A percentile compares a stretch with the other conserved stretches of the same genome.
These are phyloP conservation scores for Apostichopus californicus DNA, from an alignment of 35 echinoderm and acorn worm species.

Conservation along the genomic window DNA sequence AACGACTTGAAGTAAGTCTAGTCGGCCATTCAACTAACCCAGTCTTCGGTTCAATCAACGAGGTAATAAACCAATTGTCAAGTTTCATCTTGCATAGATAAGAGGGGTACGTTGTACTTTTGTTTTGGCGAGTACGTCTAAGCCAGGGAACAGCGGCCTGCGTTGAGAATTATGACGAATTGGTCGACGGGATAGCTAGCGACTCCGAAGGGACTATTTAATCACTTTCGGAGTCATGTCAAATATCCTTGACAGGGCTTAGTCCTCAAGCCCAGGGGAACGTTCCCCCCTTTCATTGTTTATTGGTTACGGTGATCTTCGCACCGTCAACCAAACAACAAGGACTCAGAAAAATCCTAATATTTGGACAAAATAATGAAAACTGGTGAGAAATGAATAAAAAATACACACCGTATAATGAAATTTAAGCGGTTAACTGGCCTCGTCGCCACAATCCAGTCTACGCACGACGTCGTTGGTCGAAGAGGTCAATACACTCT, in stretches of 20 bases:
- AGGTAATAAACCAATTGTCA: neutral
- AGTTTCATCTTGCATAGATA: neutral
- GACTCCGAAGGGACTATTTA: constrained; percentile 30
- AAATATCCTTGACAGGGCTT: neutral
- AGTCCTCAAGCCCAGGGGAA: constrained; percentile 1
- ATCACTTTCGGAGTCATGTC: constrained; percentile 34
- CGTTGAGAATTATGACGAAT: constrained; percentile 4
- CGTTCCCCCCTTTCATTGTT: neutral
- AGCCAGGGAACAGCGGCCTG: neutral
- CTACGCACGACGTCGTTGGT: constrained; percentile 11
- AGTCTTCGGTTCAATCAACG: neutral
- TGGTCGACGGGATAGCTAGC: neutral
- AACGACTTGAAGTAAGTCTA: neutral
- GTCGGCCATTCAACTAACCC: constrained; percentile 3
- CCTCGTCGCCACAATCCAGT: constrained; percentile 18
- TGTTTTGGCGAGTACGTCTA: neutral
- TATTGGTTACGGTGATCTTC: neutral
- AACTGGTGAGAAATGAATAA: neutral
- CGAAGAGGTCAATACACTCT: constrained; percentile 37
- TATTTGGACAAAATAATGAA: constrained; percentile 21
- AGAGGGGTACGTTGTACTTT: neutral
- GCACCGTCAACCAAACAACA: neutral
- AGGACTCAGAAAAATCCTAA: neutral
- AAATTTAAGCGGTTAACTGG: constrained; percentile 28
- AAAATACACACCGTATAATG: neutral